Evolutionary conservation across 2,797 vertebrate genomes (phyloP), one percentile per base, ranked within the genome.

Genomic region (Acanthurus tractus): DNA sequence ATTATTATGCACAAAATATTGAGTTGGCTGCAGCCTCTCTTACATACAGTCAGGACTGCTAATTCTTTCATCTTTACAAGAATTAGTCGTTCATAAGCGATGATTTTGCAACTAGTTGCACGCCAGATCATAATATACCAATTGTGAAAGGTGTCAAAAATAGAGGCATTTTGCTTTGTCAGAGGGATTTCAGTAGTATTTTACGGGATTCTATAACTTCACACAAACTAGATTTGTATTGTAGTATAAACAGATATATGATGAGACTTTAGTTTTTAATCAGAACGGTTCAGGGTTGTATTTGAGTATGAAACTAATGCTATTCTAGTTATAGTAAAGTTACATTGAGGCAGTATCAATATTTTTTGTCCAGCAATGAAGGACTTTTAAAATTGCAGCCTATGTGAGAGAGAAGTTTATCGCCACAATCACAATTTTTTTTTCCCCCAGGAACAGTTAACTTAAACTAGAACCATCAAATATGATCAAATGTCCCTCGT

Each of bases 1-100:
- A 89, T 65, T 67, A 63, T 92, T 94, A 95, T 93, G 78, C 93
- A 96, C 93, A 96, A 90, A 91, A 78, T 86, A 93, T 94, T 91
- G 81, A 88, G 84, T 87, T 83, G 89, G 89, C 90, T 93, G 92
- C 88, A 90, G 84, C 77, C 81, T 86, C 87, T 74, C 79, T 88
- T 74, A 83, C 74, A 88, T 64, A 85, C 67, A 85, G 73, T 72
- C 79, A 80, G 78, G 75, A 83, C 36, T 50, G 69, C 77, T 88
- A 75, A 79, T 75, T 70, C 75, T 85, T 80, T 57, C 88, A 73
- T 13, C 72, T 88, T 79, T 53, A 87, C 78, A 88, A 83, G 63
- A 88, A 85, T 78, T 86, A 68, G 70, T 64, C 40, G 65, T 74
- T 82, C 56, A 74, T 64, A 58, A 79, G 40, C 15, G 49, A 67